Evolutionary conservation across 2,888 invertebrate species (phyloP).

Genomic region (Teleogryllus oceanicus): DNA sequence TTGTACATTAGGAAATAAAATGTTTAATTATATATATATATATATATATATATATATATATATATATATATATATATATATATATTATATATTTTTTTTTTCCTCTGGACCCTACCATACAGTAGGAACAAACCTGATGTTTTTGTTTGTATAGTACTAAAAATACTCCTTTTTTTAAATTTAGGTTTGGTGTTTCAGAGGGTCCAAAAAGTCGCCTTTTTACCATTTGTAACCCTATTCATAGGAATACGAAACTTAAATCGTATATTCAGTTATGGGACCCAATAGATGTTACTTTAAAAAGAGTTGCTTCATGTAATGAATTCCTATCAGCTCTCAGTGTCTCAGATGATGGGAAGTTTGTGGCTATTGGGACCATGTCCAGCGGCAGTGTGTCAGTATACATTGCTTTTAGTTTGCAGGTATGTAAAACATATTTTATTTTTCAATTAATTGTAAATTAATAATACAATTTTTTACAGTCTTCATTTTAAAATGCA

Average conservation of each 20-base stretch:
- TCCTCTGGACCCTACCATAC: no score
- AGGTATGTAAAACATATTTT: conserved; percentile 53
- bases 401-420: conserved; percentile 86
- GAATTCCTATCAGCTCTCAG: conserved; percentile 82
- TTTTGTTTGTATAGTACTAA: no score
- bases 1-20: no score
- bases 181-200: conserved; percentile 68
- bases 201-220: conserved; percentile 65
- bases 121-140: no score
- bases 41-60: no score
- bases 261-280: conserved; percentile 81
- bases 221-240: conserved; percentile 75
- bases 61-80: no score
- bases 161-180: conserved; percentile 26
- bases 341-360: conserved; percentile 87
- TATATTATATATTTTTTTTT: no score
- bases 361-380: conserved; percentile 90
- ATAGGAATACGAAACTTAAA: conserved; percentile 65
- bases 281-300: conserved; percentile 57
- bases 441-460: neutral
- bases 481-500: neutral
- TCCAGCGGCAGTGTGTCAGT: conserved; percentile 87
- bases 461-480: neutral
- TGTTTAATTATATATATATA: no score
- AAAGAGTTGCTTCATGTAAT: conserved; percentile 57